Evolutionary conservation across 2,113 vertebrate species (phyloP).

Genomic region (Oryzias curvinotus): DNA sequence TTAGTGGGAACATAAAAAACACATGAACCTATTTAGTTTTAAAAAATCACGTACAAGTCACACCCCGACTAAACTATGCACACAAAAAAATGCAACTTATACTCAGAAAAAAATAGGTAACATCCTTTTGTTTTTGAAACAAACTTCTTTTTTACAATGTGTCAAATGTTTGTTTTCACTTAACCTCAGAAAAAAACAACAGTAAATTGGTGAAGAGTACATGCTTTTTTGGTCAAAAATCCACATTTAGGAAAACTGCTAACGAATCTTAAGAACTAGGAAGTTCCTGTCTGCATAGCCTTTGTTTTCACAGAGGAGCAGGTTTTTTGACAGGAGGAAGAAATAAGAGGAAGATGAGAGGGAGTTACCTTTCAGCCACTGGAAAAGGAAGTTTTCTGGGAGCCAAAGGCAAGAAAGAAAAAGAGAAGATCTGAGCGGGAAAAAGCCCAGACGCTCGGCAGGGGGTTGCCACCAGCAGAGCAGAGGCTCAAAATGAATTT

Average conservation of each 20-base stretch:
- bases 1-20: no score
- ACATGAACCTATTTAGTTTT: no score
- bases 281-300: conserved; percentile 9
- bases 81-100: not conserved
- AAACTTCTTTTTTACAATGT: not conserved
- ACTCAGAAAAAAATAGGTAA: not conserved
- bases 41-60: no score
- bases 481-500: no score
- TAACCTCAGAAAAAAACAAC: not conserved
- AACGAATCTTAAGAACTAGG: conserved; percentile 20
- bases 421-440: no score
- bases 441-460: no score
- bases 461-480: no score
- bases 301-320: conserved; percentile 18
- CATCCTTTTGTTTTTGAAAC: not conserved
- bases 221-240: conserved; percentile 8
- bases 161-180: conserved; percentile 12
- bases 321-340: conserved; percentile 35
- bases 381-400: conserved; percentile 16
- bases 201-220: conserved; percentile 11
- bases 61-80: not conserved
- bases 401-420: no score
- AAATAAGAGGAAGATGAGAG: conserved; percentile 46
- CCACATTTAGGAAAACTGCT: not conserved
- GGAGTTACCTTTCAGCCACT: conserved; percentile 27